Conservation (phyloP, 2,888 invertebrate genomes). For the Rhyacophila evoluta region DNA sequence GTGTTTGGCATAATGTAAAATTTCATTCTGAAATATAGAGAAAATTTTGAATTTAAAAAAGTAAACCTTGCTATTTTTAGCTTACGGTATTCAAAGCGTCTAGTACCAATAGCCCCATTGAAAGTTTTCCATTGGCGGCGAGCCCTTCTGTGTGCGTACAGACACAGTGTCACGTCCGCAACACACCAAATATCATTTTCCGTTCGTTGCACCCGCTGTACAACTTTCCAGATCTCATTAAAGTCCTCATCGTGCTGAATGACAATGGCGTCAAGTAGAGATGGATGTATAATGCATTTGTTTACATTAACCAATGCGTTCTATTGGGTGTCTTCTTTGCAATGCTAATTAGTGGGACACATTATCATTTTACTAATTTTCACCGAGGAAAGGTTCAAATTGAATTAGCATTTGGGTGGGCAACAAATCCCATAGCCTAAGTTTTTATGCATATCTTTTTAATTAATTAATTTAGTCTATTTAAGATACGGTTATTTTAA, state of each 20-base stretch:
- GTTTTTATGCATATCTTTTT: too few relatives aligned
- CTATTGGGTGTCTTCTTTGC: neutral
- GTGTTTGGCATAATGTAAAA: too few relatives aligned
- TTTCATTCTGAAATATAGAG: neutral
- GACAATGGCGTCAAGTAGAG: neutral
- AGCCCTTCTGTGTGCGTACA: neutral
- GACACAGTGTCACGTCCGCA: neutral
- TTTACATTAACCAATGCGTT: neutral
- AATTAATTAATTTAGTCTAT: too few relatives aligned
- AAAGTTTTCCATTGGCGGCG: neutral
- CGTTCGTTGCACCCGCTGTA: neutral
- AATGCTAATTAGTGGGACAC: neutral
- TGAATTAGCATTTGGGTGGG: neutral
- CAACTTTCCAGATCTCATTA: conserved; percentile 6
- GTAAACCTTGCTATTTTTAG: neutral
- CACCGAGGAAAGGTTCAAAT: neutral
- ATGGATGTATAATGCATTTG: neutral
- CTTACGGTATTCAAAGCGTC: neutral
- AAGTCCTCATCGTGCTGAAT: neutral
- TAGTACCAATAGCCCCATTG: neutral
- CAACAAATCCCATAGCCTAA: too few relatives aligned
- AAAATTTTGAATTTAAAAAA: neutral
- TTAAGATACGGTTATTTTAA: too few relatives aligned
- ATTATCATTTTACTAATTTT: neutral
- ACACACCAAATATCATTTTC: neutral